Base-by-base conservation (phyloP, 2,797 vertebrate genomes). In the Hemibagrus guttatus region DNA sequence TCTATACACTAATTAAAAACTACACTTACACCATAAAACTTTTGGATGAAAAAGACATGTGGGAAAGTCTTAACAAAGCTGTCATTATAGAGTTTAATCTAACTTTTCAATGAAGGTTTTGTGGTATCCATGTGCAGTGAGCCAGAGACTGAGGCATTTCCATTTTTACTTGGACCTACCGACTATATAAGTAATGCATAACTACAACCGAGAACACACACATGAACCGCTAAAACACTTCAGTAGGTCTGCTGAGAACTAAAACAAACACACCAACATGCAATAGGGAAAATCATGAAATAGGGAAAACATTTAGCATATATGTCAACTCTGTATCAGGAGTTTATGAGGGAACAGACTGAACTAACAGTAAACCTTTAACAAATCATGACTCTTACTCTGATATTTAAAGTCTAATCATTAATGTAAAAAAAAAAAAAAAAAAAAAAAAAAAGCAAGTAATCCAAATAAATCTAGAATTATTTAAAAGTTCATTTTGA, bases 51-150 rank as follows among this genome's bases (percentile, higher is more conserved):
- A 68, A 63, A 35, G n/a, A 23, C 63, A 31, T 82, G 17, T 35
- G 17, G 21, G 17, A 52, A 54, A 35, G 17, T 16, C 46, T 64
- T 66, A 35, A 42, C 61, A 28, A 64, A 81, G 16, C 39, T 31
- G 61, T 26, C 13, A 17, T 66, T 52, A 6, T 54, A 31, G 19
- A 82, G 6, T 81, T 49, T 6, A 82, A 31, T 68, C 63, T 63
- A 68, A 82, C n/a, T 68, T 68, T 31, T 11, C 26, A 82, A 0
- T 49, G 9, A 12, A 64, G 26, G 17, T 52, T 66, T 66, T 82
- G 46, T 31, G 42, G 61, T 49, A 66, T 81, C 39, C 42, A n/a
- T 49, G 80, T 82, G n/a, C 78, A 80, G 76, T 39, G 31, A 79
- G 19, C 9, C 28, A 79, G 56, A 79, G 39, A 46, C 59, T 81